phyloP scores from a whole-genome alignment of 2,113 vertebrate genomes.

The Thamnaconus septentrionalis region DNA sequence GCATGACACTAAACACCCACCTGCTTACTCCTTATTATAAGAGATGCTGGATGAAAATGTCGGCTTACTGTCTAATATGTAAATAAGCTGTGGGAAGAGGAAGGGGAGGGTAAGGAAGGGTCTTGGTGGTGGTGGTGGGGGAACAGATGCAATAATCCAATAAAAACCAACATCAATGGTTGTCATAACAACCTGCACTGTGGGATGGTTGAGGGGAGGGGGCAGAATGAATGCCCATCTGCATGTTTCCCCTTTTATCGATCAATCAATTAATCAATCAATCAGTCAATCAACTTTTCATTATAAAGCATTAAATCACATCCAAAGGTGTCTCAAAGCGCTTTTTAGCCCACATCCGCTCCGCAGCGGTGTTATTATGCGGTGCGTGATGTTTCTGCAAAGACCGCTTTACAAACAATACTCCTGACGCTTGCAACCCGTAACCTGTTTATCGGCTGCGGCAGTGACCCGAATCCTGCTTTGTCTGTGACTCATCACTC shows the following conservation, averaged over 20 bases:
- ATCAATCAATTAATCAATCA: too few relatives aligned
- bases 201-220: constrained; percentile 16
- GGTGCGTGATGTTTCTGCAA: constrained; percentile 1
- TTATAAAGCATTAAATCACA: too few relatives aligned
- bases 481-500: constrained; percentile 33
- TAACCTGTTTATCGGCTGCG: constrained; percentile 46
- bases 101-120: too few relatives aligned
- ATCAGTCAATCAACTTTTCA: too few relatives aligned
- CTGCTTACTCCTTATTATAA: constrained; percentile 27
- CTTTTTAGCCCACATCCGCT: constrained; percentile 8
- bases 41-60: constrained; percentile 29
- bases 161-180: constrained; percentile 31
- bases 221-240: background rate
- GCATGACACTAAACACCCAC: constrained; percentile 27
- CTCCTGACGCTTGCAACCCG: constrained; percentile 16
- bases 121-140: background rate
- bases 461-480: constrained; percentile 32
- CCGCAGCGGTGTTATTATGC: constrained; percentile 13
- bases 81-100: constrained; percentile 33
- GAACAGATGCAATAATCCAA: constrained; percentile 38
- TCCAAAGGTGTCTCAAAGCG: background rate
- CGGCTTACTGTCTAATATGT: constrained; percentile 43
- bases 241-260: too few relatives aligned
- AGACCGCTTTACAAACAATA: too few relatives aligned
- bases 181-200: constrained; percentile 46